Evolutionary conservation across 2,113 vertebrate genomes (phyloP).

Genomic region (Sebastes schlegelii): DNA sequence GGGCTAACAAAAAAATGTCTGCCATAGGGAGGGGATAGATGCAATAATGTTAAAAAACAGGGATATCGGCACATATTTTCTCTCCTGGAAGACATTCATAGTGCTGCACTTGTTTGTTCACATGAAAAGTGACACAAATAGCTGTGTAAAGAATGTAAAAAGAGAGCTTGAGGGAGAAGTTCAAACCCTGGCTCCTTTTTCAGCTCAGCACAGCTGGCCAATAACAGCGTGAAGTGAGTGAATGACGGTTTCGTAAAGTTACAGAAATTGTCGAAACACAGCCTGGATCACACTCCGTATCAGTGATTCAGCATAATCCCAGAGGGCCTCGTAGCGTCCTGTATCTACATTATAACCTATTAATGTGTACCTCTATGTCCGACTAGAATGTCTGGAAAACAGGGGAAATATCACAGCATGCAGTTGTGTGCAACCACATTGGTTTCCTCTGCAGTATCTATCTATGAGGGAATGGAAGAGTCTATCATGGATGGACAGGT

Average conservation of each 20-base stretch:
- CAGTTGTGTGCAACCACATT: slow-evolving; percentile 13
- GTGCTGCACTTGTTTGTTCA: neutral
- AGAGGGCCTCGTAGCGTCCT: neutral
- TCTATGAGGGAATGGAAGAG: slow-evolving; percentile 60
- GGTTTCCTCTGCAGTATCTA: slow-evolving; percentile 20
- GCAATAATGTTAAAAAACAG: neutral
- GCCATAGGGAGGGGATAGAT: neutral
- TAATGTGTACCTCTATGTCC: neutral
- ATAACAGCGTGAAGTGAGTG: neutral
- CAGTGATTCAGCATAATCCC: slow-evolving; percentile 10
- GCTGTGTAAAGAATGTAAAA: neutral
- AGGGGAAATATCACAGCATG: slow-evolving; percentile 3
- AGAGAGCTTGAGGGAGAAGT: neutral
- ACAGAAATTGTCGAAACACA: neutral
- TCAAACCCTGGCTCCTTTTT: neutral
- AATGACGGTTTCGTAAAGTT: neutral
- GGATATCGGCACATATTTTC: neutral
- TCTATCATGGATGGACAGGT: slow-evolving; percentile 61
- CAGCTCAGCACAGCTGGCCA: neutral
- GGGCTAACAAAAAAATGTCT: neutral
- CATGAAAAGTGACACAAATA: neutral
- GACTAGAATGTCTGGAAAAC: slow-evolving; percentile 6
- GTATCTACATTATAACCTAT: slow-evolving; percentile 15
- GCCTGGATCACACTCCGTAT: neutral
- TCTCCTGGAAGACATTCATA: neutral